phyloP scores from a whole-genome alignment of 2,888 invertebrate species.

The Callyntrura sp. region DNA sequence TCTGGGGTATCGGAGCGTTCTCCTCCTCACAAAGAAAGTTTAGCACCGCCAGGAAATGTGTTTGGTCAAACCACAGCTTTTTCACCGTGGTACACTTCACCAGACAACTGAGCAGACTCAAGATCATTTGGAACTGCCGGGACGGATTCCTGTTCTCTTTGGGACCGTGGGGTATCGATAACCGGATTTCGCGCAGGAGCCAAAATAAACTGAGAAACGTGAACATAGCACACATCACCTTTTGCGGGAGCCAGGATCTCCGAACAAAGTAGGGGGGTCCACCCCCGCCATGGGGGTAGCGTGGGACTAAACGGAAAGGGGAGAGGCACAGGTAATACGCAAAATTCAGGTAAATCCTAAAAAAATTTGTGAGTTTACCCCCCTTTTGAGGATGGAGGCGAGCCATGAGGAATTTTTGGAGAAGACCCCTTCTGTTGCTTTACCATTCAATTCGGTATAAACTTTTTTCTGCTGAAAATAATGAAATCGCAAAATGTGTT shows the following conservation, averaged over 20 bases:
- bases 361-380: constrained; percentile 16
- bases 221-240: neutral
- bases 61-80: constrained; percentile 24
- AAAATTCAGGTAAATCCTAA: constrained; percentile 9
- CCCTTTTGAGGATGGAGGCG: neutral
- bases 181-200: neutral
- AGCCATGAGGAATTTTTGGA: too few relatives aligned
- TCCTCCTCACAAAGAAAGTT: constrained; percentile 4
- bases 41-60: neutral
- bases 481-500: too few relatives aligned
- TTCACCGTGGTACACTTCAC: constrained; percentile 5
- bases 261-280: neutral
- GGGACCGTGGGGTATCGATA: neutral
- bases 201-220: constrained; percentile 4
- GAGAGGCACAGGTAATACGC: constrained; percentile 22
- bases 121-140: constrained; percentile 25
- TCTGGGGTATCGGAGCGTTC: neutral
- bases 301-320: neutral
- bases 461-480: too few relatives aligned
- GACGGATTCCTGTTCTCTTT: constrained; percentile 6
- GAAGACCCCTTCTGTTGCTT: too few relatives aligned
- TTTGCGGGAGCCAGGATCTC: constrained; percentile 37
- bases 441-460: too few relatives aligned
- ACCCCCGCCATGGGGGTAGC: neutral
- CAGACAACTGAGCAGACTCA: neutral